These are phyloP conservation scores for Calycopis cecrops DNA, from an alignment of 1,140 invertebrate genomes.

Conservation along the genomic window DNA sequence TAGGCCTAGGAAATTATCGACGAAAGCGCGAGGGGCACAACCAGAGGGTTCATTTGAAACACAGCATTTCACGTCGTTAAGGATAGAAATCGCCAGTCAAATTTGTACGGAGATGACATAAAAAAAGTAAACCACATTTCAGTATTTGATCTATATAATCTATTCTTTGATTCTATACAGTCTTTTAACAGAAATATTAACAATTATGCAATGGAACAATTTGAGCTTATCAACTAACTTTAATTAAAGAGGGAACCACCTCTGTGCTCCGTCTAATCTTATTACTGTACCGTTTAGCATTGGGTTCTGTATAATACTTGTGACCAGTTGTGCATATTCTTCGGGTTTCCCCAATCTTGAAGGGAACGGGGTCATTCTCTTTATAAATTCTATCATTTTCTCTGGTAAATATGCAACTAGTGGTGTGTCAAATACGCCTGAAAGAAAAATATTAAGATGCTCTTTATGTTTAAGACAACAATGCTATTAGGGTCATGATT, in stretches of 20 bases:
- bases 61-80: too few relatives aligned
- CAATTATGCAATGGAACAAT: constrained; percentile 19
- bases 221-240: constrained; percentile 29
- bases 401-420: constrained; percentile 86
- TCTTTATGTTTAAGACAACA: too few relatives aligned
- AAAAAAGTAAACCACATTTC: too few relatives aligned
- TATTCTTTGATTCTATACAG: constrained; percentile 6
- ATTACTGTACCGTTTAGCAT: constrained; percentile 97
- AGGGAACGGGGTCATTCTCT: constrained; percentile 91
- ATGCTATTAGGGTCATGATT: too few relatives aligned
- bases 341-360: constrained; percentile 90
- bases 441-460: too few relatives aligned
- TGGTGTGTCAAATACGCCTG: constrained; percentile 94
- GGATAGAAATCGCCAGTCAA: too few relatives aligned
- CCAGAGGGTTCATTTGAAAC: too few relatives aligned
- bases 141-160: not conserved
- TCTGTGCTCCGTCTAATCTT: constrained; percentile 93
- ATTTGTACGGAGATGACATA: too few relatives aligned
- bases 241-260: constrained; percentile 76
- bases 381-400: constrained; percentile 87
- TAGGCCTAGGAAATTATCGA: too few relatives aligned
- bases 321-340: constrained; percentile 93
- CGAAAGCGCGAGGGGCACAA: too few relatives aligned
- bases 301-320: constrained; percentile 92
- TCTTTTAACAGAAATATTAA: not conserved